phyloP scores from a whole-genome alignment of 2,797 vertebrate genomes.

The Taenioides sp. region DNA sequence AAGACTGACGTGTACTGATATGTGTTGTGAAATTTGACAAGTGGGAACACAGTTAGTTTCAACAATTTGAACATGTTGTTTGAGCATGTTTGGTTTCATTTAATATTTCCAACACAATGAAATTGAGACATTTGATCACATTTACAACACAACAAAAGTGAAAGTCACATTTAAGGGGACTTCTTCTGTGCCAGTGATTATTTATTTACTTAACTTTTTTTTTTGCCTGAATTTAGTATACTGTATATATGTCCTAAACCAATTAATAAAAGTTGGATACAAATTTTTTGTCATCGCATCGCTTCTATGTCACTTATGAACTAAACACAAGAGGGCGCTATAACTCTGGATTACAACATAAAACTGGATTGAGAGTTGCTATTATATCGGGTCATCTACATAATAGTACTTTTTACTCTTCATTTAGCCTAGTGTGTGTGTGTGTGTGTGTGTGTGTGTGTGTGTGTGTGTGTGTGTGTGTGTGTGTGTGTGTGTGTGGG shows the following conservation, averaged over 20 bases:
- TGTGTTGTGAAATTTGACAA: conserved; percentile 12
- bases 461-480: too few species aligned
- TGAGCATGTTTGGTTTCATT: conserved; percentile 20
- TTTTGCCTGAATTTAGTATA: conserved; percentile 4
- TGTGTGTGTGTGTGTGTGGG: too few species aligned
- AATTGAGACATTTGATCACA: neutral
- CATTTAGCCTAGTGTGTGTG: too few species aligned
- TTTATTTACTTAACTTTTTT: conserved; percentile 21
- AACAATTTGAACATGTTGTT: neutral
- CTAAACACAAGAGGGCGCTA: conserved; percentile 54
- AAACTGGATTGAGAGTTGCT: too few species aligned
- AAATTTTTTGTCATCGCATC: neutral
- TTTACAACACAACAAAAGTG: neutral
- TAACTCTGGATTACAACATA: neutral
- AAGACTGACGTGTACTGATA: conserved; percentile 20
- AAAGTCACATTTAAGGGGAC: conserved; percentile 20
- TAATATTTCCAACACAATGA: conserved; percentile 4
- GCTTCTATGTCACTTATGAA: neutral
- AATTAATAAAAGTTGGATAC: neutral
- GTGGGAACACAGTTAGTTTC: conserved; percentile 29
- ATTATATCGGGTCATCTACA: too few species aligned
- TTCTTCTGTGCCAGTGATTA: conserved; percentile 40
- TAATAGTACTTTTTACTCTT: too few species aligned
- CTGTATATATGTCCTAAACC: conserved; percentile 13
- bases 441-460: too few species aligned